These are phyloP conservation scores for human (Homo sapiens) DNA, from an alignment of 2,113 vertebrate genomes.

Conservation along the genomic window GRCh38 chr16:19141001-19141500, in stretches of 20 bases:
- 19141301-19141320: not conserved
- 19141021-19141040: not conserved
- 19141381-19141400: too few species aligned
- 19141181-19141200: too few species aligned
- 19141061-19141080: not conserved
- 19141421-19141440: too few species aligned
- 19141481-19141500: too few species aligned
- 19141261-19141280: not conserved
- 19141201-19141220: accelerated
- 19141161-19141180: accelerated
- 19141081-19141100: not conserved
- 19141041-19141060: not conserved
- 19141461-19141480: too few species aligned
- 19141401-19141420: too few species aligned
- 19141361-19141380: not conserved
- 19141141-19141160: not conserved
- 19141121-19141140: accelerated
- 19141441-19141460: too few species aligned
- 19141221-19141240: not conserved
- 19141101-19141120: not conserved
- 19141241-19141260: not conserved
- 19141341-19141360: not conserved
- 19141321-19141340: not conserved
- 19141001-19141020: accelerated
- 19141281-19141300: not conserved